Evolutionary conservation across 2,797 vertebrate species (phyloP).

Genomic region (Cheracebus regulus): DNA sequence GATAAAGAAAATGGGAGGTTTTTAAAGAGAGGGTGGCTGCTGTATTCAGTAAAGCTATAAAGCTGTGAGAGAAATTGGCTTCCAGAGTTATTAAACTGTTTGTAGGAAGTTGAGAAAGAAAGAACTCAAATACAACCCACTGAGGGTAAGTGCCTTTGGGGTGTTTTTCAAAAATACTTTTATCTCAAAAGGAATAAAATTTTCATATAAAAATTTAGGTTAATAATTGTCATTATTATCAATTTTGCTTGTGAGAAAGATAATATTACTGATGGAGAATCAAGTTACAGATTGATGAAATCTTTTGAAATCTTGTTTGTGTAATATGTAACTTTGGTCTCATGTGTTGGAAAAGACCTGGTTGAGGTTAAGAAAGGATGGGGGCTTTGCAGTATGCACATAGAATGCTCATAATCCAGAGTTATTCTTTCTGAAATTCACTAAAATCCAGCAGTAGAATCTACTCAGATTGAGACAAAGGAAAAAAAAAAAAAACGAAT

Average conservation of each 20-base stretch:
- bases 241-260: not conserved
- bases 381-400: accelerated
- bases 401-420: not conserved
- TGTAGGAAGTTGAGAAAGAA: not conserved
- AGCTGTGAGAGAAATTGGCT: not conserved
- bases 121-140: not conserved
- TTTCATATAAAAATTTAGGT: not conserved
- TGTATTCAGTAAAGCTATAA: not conserved
- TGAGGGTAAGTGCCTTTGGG: conserved; percentile 54
- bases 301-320: not conserved
- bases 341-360: too few species aligned
- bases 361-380: accelerated
- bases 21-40: not conserved
- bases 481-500: not conserved
- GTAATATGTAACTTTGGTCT: not conserved
- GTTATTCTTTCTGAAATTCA: not conserved
- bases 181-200: not conserved
- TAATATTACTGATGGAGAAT: not conserved
- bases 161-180: not conserved
- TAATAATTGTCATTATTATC: not conserved
- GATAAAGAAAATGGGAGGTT: conserved; percentile 56
- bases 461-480: not conserved
- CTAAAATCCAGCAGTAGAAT: not conserved
- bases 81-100: not conserved
- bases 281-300: not conserved